phyloP scores from a whole-genome alignment of 2,888 invertebrate genomes.

The Sialis fuliginosa region DNA sequence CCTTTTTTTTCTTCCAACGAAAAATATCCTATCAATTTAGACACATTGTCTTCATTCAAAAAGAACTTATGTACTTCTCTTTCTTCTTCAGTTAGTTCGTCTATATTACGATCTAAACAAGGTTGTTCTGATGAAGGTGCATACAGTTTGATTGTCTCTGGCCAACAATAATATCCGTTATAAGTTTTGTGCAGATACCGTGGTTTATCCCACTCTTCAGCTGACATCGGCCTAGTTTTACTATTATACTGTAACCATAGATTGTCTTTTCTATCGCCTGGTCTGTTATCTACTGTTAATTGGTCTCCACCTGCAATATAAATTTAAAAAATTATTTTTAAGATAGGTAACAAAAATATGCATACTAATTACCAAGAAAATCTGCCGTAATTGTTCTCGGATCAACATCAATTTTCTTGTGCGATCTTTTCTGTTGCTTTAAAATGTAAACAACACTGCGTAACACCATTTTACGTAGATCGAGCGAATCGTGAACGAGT shows the following conservation, averaged over 20 bases:
- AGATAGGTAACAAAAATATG: neutral
- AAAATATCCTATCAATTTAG: constrained; percentile 50
- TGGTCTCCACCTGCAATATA: neutral
- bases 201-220: constrained; percentile 56
- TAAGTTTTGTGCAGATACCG: constrained; percentile 50
- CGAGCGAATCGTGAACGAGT: constrained; percentile 59
- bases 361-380: neutral
- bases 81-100: constrained; percentile 45
- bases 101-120: constrained; percentile 29
- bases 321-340: neutral
- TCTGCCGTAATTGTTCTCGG: neutral
- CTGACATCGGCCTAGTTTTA: constrained; percentile 35
- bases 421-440: constrained; percentile 52
- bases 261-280: constrained; percentile 51
- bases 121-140: constrained; percentile 50
- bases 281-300: constrained; percentile 9
- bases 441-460: constrained; percentile 42
- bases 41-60: constrained; percentile 41
- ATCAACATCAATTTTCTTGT: constrained; percentile 38
- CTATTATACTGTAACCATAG: constrained; percentile 56
- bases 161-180: constrained; percentile 35
- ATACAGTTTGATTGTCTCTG: constrained; percentile 37
- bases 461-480: constrained; percentile 55
- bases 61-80: constrained; percentile 49
- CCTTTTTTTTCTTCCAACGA: constrained; percentile 77